phyloP scores from a whole-genome alignment of 2,888 invertebrate genomes.

The Hirtodrosophila cameraria region DNA sequence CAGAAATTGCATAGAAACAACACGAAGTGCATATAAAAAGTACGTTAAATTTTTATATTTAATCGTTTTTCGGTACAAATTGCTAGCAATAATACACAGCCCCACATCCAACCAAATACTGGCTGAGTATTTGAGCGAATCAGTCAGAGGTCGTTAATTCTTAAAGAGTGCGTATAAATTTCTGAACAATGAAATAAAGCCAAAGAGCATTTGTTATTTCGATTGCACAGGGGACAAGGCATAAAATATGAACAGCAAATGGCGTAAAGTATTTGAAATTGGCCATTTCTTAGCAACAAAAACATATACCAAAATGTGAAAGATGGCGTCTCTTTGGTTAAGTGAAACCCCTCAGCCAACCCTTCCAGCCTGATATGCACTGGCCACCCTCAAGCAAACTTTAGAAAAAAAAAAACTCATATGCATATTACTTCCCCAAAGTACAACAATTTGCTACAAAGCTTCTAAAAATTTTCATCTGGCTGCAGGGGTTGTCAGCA shows the following conservation, averaged over 20 bases:
- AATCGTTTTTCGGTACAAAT: conserved; percentile 55
- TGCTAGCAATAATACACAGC: conserved; percentile 61
- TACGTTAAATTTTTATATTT: conserved; percentile 38
- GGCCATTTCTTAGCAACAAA: conserved; percentile 8
- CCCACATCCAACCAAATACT: not conserved
- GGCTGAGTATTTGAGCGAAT: conserved; percentile 42
- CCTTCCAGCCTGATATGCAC: conserved; percentile 31
- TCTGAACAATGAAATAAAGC: conserved; percentile 51
- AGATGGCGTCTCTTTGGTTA: conserved; percentile 32
- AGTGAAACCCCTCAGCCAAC: conserved; percentile 23
- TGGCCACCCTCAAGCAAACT: conserved; percentile 23
- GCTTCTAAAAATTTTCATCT: conserved; percentile 5
- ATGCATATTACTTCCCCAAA: conserved; percentile 29
- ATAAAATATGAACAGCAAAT: conserved; percentile 25
- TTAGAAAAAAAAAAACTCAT: conserved; percentile 26
- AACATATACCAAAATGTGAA: conserved; percentile 14
- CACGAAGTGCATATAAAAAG: conserved; percentile 43
- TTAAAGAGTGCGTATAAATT: conserved; percentile 66
- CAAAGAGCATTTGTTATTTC: conserved; percentile 10
- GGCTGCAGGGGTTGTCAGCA: conserved; percentile 24
- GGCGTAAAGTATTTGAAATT: conserved; percentile 33
- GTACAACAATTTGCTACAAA: conserved; percentile 22
- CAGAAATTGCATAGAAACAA: conserved; percentile 31
- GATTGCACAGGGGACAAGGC: not conserved
- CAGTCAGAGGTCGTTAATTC: conserved; percentile 81